These are phyloP conservation scores for Branchellion lobata DNA, from an alignment of 2,888 invertebrate species.

Conservation along the genomic window DNA sequence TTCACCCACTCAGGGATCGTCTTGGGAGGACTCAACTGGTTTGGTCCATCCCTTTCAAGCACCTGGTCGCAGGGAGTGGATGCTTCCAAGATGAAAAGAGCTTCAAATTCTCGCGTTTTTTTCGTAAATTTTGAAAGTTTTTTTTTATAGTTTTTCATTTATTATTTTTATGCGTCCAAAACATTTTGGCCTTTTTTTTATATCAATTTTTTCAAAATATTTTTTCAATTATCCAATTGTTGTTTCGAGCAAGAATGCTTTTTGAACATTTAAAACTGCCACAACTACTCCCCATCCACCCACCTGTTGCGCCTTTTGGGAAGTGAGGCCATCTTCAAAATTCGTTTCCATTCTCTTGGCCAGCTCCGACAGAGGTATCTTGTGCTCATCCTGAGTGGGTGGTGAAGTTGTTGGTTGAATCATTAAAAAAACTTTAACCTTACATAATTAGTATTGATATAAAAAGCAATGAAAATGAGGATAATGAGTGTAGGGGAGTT, in stretches of 20 bases:
- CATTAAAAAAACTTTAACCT: neutral
- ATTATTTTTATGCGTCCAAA: too few relatives aligned
- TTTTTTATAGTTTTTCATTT: too few relatives aligned
- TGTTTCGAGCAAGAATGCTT: too few relatives aligned
- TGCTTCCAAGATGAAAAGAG: too few relatives aligned
- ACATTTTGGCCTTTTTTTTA: too few relatives aligned
- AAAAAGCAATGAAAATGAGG: too few relatives aligned
- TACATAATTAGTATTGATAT: neutral
- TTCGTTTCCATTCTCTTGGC: slow-evolving; percentile 93
- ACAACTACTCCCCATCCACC: too few relatives aligned
- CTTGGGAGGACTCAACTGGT: slow-evolving; percentile 59
- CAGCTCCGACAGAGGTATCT: slow-evolving; percentile 90
- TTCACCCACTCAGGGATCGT: slow-evolving; percentile 61
- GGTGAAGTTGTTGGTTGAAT: neutral
- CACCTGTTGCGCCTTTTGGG: slow-evolving; percentile 6
- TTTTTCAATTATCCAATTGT: too few relatives aligned
- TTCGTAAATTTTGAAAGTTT: too few relatives aligned
- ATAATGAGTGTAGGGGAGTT: neutral
- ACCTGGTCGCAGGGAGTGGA: slow-evolving; percentile 50
- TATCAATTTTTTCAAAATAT: neutral
- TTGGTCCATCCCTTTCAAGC: slow-evolving; percentile 58
- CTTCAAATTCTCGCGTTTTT: too few relatives aligned
- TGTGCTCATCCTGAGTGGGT: slow-evolving; percentile 81
- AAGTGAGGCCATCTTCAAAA: slow-evolving; percentile 74
- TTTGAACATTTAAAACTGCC: too few relatives aligned